Percentiles rank a stretch among this genome's conserved stretches.
Evolutionary conservation across 35 echinoderm and acorn worm genomes (phyloP).

Genomic region (Hemicentrotus pulcherrimus): DNA sequence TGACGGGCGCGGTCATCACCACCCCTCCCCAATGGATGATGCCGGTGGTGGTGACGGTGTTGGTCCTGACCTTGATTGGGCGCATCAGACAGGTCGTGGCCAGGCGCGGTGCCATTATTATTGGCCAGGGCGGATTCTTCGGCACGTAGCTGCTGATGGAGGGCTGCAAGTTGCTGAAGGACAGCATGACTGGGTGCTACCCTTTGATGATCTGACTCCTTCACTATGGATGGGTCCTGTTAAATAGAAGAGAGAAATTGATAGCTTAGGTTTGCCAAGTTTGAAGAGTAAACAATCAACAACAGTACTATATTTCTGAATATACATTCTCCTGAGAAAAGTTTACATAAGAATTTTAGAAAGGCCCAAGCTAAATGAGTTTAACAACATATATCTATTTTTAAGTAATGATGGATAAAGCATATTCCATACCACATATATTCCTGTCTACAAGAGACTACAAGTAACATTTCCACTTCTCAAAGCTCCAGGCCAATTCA

Average conservation of each 20-base stretch:
- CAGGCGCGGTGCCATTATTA: neutral
- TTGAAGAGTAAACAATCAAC: too few species aligned
- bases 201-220: neutral
- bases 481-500: too few species aligned
- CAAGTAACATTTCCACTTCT: too few species aligned
- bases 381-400: too few species aligned
- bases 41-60: neutral
- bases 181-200: slow-evolving; percentile 30
- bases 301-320: too few species aligned
- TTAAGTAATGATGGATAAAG: too few species aligned
- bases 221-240: slow-evolving; percentile 1
- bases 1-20: neutral
- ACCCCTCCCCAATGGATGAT: neutral
- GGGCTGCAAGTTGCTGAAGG: slow-evolving; percentile 45
- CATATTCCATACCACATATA: too few species aligned
- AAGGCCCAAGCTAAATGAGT: too few species aligned
- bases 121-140: slow-evolving; percentile 11
- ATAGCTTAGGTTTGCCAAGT: neutral
- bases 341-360: too few species aligned
- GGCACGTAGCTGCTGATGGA: slow-evolving; percentile 45
- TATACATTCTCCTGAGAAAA: too few species aligned
- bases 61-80: neutral
- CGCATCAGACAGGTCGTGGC: neutral
- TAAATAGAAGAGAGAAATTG: neutral
- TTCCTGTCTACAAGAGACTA: too few species aligned